These are phyloP conservation scores for Drosophila tropicalis DNA, from an alignment of 1,140 invertebrate genomes.

Conservation along the genomic window DNA sequence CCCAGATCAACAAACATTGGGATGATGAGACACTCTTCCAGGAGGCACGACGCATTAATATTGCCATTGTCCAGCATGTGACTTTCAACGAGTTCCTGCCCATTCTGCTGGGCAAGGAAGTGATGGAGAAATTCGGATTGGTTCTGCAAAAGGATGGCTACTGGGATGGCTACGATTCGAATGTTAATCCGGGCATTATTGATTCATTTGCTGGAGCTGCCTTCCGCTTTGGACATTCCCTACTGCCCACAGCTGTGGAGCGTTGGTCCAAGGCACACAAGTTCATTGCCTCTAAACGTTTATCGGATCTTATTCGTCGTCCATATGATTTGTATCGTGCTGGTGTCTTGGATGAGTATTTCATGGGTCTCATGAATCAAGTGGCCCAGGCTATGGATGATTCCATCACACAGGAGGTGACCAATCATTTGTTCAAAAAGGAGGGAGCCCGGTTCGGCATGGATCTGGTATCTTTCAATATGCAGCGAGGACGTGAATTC, in stretches of 20 bases:
- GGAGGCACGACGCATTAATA: slow-evolving; percentile 94
- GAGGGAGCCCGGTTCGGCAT: slow-evolving; percentile 92
- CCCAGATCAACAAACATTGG: slow-evolving; percentile 95
- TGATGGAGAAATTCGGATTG: slow-evolving; percentile 95
- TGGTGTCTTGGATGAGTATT: slow-evolving; percentile 94
- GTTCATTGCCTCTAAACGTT: slow-evolving; percentile 94
- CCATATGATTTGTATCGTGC: slow-evolving; percentile 96
- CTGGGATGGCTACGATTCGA: slow-evolving; percentile 94
- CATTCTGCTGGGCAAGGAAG: slow-evolving; percentile 95
- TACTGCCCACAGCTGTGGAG: slow-evolving; percentile 94
- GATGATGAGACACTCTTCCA: slow-evolving; percentile 97
- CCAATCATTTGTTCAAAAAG: slow-evolving; percentile 96
- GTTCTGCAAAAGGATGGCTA: slow-evolving; percentile 93
- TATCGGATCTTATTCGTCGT: slow-evolving; percentile 94
- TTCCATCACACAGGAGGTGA: slow-evolving; percentile 96
- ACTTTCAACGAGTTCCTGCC: slow-evolving; percentile 98
- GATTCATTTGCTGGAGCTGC: slow-evolving; percentile 94
- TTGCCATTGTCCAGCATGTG: slow-evolving; percentile 96
- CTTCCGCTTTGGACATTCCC: slow-evolving; percentile 94
- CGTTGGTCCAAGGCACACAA: slow-evolving; percentile 97
- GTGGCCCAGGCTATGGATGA: slow-evolving; percentile 97
- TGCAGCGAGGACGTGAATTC: slow-evolving; percentile 96
- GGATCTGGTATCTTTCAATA: slow-evolving; percentile 97
- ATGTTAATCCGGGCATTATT: slow-evolving; percentile 93
- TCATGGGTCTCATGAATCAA: slow-evolving; percentile 97